A percentile compares a stretch with the other conserved stretches of the same genome.
phyloP scores from a whole-genome alignment of 2,888 invertebrate genomes.

The Azorinus chamasolen region DNA sequence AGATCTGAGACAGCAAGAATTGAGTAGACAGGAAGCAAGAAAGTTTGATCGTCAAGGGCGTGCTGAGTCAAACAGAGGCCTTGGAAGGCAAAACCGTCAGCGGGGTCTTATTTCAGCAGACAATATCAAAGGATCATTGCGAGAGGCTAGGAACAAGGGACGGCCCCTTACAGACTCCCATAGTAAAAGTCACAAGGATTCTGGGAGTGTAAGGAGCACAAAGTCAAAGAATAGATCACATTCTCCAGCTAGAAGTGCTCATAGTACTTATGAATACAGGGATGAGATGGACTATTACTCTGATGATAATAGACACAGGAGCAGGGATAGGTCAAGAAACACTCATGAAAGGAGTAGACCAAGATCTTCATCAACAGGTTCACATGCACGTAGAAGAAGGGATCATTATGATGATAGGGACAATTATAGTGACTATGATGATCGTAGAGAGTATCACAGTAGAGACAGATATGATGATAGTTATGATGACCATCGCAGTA shows the following conservation, averaged over 20 bases:
- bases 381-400: constrained; percentile 32
- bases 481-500: constrained; percentile 14
- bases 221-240: constrained; percentile 34
- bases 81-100: constrained; percentile 37
- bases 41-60: constrained; percentile 28
- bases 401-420: constrained; percentile 56
- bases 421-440: constrained; percentile 52
- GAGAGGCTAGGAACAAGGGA: constrained; percentile 45
- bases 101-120: constrained; percentile 26
- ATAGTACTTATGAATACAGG: neutral
- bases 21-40: constrained; percentile 35
- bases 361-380: constrained; percentile 49
- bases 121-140: constrained; percentile 49
- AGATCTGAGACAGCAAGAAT: constrained; percentile 25
- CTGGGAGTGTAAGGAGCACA: constrained; percentile 43
- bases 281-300: constrained; percentile 23
- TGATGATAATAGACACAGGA: constrained; percentile 26
- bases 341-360: constrained; percentile 28
- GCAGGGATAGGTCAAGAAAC: constrained; percentile 18
- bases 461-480: constrained; percentile 39
- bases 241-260: constrained; percentile 36
- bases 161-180: constrained; percentile 44
- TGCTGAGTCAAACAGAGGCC: constrained; percentile 39
- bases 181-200: constrained; percentile 17
- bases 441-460: constrained; percentile 21